These are phyloP conservation scores for Neoarius graeffei DNA, from an alignment of 2,113 vertebrate species.

Conservation along the genomic window DNA sequence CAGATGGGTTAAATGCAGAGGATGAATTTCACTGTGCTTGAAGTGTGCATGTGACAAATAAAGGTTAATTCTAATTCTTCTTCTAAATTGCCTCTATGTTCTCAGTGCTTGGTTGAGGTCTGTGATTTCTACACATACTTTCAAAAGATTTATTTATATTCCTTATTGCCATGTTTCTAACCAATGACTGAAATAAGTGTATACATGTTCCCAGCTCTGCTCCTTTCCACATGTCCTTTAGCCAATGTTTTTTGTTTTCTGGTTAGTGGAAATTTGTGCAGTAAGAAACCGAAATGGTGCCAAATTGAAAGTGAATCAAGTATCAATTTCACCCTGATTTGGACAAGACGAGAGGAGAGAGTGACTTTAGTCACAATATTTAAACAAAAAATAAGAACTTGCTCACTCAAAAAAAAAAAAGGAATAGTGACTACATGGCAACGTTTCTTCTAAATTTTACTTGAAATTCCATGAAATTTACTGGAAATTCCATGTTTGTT, in stretches of 20 bases:
- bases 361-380: neutral
- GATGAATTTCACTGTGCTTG: too few relatives aligned
- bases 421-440: neutral
- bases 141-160: constrained; percentile 3
- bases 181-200: neutral
- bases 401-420: neutral
- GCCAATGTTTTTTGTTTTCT: neutral
- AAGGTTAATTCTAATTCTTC: too few relatives aligned
- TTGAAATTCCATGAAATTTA: neutral
- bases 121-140: neutral
- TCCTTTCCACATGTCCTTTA: neutral
- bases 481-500: neutral
- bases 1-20: too few relatives aligned
- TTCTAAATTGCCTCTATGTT: neutral
- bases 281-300: neutral
- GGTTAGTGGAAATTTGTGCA: neutral
- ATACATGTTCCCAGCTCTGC: neutral
- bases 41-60: too few relatives aligned
- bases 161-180: neutral
- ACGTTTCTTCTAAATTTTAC: neutral
- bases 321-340: neutral
- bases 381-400: neutral
- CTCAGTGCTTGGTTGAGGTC: neutral
- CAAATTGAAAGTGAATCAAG: neutral
- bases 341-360: neutral